Conservation (phyloP, 2,888 invertebrate species). For the Drosophila mimetica region DNA sequence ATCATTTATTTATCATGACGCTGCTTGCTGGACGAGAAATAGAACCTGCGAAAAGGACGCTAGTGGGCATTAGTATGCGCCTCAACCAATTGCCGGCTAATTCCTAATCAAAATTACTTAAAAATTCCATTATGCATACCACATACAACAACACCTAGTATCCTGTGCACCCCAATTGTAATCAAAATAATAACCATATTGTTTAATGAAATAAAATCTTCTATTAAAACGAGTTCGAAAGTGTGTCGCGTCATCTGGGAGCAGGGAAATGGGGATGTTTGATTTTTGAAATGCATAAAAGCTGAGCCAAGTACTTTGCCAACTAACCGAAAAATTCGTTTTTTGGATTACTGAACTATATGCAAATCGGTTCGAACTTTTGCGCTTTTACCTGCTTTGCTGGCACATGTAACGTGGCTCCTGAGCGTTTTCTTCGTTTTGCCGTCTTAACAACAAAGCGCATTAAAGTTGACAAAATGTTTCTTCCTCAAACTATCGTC, state of each 20-base stretch:
- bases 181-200: constrained; percentile 29
- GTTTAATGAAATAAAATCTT: constrained; percentile 26
- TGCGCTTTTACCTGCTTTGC: constrained; percentile 46
- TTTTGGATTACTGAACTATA: constrained; percentile 36
- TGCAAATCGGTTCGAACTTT: constrained; percentile 55
- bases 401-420: constrained; percentile 35
- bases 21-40: constrained; percentile 39
- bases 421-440: constrained; percentile 27
- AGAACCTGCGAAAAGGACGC: constrained; percentile 14
- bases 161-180: constrained; percentile 45
- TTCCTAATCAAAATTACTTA: constrained; percentile 45
- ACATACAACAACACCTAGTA: no score
- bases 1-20: constrained; percentile 55
- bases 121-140: constrained; percentile 53
- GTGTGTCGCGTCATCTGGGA: not conserved
- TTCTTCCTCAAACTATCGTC: constrained; percentile 53
- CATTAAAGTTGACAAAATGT: constrained; percentile 68
- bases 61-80: constrained; percentile 54
- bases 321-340: constrained; percentile 33
- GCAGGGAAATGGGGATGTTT: not conserved
- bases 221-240: not conserved
- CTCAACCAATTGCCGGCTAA: constrained; percentile 60
- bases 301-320: constrained; percentile 30
- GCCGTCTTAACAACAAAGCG: constrained; percentile 53
- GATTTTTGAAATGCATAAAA: constrained; percentile 28